Evolutionary conservation across 1,140 invertebrate species (phyloP).

Genomic region (Melanaphis sacchari): DNA sequence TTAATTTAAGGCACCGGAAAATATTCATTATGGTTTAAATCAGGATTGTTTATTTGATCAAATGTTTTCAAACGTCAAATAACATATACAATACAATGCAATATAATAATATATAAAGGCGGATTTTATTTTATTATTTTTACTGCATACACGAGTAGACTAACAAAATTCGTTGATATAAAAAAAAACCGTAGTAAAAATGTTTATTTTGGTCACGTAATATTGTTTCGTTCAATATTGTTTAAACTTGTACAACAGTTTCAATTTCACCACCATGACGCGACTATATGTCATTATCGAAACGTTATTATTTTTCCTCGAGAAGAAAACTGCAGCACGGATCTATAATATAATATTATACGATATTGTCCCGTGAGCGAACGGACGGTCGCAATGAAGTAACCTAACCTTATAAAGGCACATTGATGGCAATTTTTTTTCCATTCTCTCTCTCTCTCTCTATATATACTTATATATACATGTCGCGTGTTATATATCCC

Average conservation of each 20-base stretch:
- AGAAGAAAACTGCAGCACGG: neutral
- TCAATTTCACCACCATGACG: neutral
- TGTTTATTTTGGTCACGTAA: slow-evolving; percentile 35
- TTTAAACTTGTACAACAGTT: slow-evolving; percentile 27
- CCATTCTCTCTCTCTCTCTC: neutral
- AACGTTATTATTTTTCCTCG: neutral
- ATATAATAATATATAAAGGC: neutral
- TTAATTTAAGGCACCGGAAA: neutral
- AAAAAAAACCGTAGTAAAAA: slow-evolving; percentile 11
- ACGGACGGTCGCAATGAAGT: neutral
- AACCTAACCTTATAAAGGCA: slow-evolving; percentile 11
- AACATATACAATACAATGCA: neutral
- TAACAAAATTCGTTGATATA: slow-evolving; percentile 5
- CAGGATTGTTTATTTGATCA: neutral
- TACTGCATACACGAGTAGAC: neutral
- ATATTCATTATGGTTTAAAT: neutral
- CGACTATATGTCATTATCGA: neutral
- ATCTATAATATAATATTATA: neutral
- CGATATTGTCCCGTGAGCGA: neutral
- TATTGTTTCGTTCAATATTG: slow-evolving; percentile 39
- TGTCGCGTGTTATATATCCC: neutral
- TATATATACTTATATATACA: neutral
- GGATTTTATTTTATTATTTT: slow-evolving; percentile 26
- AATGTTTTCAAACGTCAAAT: neutral
- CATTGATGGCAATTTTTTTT: neutral